Conservation (phyloP, 2,888 invertebrate genomes). For the Mellilla xanthometata region DNA sequence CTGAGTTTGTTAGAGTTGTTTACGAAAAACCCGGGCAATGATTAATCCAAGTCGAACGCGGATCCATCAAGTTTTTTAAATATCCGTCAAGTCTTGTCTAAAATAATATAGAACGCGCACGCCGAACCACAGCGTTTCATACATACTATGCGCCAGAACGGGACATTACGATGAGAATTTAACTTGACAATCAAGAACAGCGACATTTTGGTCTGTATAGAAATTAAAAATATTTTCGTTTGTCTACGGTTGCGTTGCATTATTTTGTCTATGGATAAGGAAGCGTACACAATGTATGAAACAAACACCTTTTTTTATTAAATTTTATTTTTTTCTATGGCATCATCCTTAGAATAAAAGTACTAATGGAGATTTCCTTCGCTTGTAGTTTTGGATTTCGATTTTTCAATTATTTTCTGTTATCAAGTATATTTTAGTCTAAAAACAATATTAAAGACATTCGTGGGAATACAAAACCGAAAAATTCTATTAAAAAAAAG, state of each 20-base stretch:
- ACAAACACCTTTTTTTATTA: too few relatives aligned
- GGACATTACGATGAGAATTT: constrained; percentile 82
- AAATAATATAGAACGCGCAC: constrained; percentile 80
- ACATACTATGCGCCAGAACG: constrained; percentile 81
- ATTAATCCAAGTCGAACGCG: constrained; percentile 56
- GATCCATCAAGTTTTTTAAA: constrained; percentile 72
- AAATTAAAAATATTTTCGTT: constrained; percentile 62
- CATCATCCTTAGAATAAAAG: too few relatives aligned
- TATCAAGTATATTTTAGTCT: too few relatives aligned
- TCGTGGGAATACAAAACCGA: too few relatives aligned
- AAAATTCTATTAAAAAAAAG: too few relatives aligned
- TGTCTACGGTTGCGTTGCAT: constrained; percentile 44
- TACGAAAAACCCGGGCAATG: constrained; percentile 69
- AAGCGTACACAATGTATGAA: constrained; percentile 3
- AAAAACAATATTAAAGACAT: too few relatives aligned
- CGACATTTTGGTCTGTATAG: constrained; percentile 78
- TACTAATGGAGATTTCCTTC: too few relatives aligned
- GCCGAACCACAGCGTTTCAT: constrained; percentile 77
- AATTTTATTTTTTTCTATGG: too few relatives aligned
- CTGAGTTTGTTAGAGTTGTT: constrained; percentile 72
- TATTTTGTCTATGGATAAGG: constrained; percentile 47
- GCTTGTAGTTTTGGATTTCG: too few relatives aligned
- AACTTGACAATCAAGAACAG: constrained; percentile 80
- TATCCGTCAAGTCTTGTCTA: constrained; percentile 79
- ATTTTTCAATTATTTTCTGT: too few relatives aligned